Percentiles rank a stretch among this genome's conserved stretches.
Evolutionary conservation across 64 coral and sea anemone species (phyloP).

Genomic region (Dendronephthya gigantea): DNA sequence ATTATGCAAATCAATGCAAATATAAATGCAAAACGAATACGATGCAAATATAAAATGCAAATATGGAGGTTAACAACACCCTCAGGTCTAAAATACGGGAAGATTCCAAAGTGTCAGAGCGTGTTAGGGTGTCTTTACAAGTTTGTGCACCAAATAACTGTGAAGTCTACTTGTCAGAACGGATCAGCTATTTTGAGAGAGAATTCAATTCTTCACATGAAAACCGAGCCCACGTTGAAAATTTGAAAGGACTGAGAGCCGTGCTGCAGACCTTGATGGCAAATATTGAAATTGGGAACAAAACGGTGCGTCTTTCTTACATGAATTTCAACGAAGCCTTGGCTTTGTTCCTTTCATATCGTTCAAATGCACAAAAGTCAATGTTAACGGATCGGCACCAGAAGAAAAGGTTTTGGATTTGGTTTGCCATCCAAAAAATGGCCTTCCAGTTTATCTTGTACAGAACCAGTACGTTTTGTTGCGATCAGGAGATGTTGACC

Average conservation of each 20-base stretch:
- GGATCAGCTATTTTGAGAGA: conserved; percentile 8
- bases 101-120: background rate
- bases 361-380: background rate
- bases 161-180: conserved; percentile 28
- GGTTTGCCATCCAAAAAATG: conserved; percentile 29
- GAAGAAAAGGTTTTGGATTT: conserved; percentile 30
- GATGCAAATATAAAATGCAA: conserved; percentile 20
- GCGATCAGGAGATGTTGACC: conserved; percentile 20
- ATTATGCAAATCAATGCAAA: background rate
- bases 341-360: conserved; percentile 11
- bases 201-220: background rate
- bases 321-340: conserved; percentile 36
- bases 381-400: conserved; percentile 16
- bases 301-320: conserved; percentile 29
- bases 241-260: conserved; percentile 26
- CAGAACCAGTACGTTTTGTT: conserved; percentile 17
- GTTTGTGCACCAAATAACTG: conserved; percentile 16
- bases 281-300: background rate
- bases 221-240: background rate
- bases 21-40: background rate
- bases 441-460: conserved; percentile 33
- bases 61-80: background rate
- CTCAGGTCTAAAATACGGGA: background rate
- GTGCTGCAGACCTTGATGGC: conserved; percentile 21
- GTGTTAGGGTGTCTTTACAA: background rate